Evolutionary conservation across 92 coral and sea anemone species (phyloP).

Genomic region (Plumapathes pennacea): DNA sequence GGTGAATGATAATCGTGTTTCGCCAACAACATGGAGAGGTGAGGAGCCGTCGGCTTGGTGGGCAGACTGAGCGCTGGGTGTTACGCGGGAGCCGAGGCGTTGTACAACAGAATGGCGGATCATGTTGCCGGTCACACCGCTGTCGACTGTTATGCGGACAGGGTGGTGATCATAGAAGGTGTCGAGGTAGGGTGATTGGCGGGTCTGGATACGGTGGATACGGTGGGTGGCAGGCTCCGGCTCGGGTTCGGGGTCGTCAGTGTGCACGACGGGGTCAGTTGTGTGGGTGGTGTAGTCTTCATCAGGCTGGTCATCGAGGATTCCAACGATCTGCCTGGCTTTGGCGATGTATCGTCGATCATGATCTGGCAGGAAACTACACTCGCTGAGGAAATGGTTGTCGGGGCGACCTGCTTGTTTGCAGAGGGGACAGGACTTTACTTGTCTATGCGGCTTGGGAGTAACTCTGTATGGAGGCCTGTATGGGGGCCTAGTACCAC

Average conservation of each 20-base stretch:
- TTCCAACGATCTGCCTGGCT: constrained; percentile 46
- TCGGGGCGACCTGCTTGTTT: constrained; percentile 14
- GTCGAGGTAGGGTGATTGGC: constrained; percentile 42
- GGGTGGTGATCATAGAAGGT: constrained; percentile 28
- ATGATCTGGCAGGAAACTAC: constrained; percentile 26
- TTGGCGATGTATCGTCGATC: constrained; percentile 18
- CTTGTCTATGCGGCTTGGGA: no score
- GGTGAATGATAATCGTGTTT: constrained; percentile 20
- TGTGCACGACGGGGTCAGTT: constrained; percentile 8
- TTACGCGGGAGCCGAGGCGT: constrained; percentile 36
- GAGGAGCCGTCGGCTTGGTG: constrained; percentile 56
- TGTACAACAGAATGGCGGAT: constrained; percentile 40
- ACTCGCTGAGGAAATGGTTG: constrained; percentile 33
- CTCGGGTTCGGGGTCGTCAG: constrained; percentile 2
- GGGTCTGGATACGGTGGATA: constrained; percentile 16
- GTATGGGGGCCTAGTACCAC: background rate
- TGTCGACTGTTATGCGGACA: constrained; percentile 34
- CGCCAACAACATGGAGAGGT: constrained; percentile 34
- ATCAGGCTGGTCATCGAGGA: constrained; percentile 25
- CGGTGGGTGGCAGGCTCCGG: background rate
- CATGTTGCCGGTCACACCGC: constrained; percentile 62
- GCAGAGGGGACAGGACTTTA: no score
- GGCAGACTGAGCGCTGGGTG: constrained; percentile 40
- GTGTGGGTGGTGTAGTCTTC: no score
- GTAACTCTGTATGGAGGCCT: no score